phyloP scores from a whole-genome alignment of 2,888 invertebrate species.

The Tenodera sinensis region DNA sequence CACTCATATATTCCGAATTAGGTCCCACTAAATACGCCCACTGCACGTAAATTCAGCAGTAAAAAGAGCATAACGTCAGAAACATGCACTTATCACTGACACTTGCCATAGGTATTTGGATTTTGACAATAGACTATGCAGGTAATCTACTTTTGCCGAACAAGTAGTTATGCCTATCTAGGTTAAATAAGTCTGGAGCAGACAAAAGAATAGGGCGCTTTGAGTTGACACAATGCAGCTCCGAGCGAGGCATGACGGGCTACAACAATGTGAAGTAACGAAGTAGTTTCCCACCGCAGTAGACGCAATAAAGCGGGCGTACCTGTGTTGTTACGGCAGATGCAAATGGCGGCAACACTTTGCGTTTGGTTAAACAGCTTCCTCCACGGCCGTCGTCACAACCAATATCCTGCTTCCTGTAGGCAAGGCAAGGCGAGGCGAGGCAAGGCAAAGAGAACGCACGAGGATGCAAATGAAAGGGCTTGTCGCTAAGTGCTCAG shows the following conservation, averaged over 20 bases:
- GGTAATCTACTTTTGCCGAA: too few species aligned
- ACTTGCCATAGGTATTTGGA: too few species aligned
- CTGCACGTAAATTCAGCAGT: too few species aligned
- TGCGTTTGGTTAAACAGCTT: not conserved
- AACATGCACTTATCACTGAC: too few species aligned
- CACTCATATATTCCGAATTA: too few species aligned
- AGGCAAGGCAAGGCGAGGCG: not conserved
- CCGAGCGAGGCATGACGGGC: not conserved
- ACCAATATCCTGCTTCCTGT: not conserved
- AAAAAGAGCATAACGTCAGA: too few species aligned
- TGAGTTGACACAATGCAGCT: not conserved
- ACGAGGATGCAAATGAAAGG: not conserved
- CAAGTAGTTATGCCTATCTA: too few species aligned
- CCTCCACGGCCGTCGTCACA: not conserved
- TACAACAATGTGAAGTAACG: not conserved
- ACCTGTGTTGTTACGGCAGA: not conserved
- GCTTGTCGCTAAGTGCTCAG: not conserved
- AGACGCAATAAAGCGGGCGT: not conserved
- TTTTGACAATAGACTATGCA: too few species aligned
- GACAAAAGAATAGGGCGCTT: too few species aligned
- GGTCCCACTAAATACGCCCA: too few species aligned
- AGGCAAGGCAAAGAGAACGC: not conserved
- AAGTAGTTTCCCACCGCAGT: not conserved
- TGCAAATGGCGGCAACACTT: not conserved
- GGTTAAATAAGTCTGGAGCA: too few species aligned